phyloP scores from a whole-genome alignment of 1,140 invertebrate genomes.

The Apocrypta bakeri region DNA sequence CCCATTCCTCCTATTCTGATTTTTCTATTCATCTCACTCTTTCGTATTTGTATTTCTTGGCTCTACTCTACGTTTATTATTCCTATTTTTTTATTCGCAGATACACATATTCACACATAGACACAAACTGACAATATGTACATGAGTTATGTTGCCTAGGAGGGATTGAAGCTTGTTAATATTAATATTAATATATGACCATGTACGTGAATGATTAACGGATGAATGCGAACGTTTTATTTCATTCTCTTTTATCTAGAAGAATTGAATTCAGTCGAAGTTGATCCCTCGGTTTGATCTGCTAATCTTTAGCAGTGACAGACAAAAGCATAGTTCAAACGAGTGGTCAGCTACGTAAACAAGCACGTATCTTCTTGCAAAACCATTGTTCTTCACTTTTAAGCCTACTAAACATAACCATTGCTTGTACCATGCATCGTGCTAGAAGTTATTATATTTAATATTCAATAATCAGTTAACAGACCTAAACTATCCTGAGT shows the following conservation, averaged over 20 bases:
- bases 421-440: conserved; percentile 57
- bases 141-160: background rate
- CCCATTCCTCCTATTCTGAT: conserved; percentile 34
- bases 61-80: background rate
- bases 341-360: background rate
- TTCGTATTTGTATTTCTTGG: conserved; percentile 39
- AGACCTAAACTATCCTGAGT: background rate
- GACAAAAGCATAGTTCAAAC: background rate
- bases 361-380: conserved; percentile 32
- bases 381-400: conserved; percentile 21
- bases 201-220: conserved; percentile 3
- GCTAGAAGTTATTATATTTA: conserved; percentile 45
- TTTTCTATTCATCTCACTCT: no score
- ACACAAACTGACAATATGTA: background rate
- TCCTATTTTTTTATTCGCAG: background rate
- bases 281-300: background rate
- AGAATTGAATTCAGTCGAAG: background rate
- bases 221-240: background rate
- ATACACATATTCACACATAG: no score
- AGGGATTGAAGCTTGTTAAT: background rate
- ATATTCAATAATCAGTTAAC: background rate
- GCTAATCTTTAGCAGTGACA: background rate
- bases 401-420: background rate
- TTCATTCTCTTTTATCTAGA: background rate
- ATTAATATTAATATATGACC: background rate